Conservation (phyloP, 2,113 vertebrate genomes). For the Chitala chitala region DNA sequence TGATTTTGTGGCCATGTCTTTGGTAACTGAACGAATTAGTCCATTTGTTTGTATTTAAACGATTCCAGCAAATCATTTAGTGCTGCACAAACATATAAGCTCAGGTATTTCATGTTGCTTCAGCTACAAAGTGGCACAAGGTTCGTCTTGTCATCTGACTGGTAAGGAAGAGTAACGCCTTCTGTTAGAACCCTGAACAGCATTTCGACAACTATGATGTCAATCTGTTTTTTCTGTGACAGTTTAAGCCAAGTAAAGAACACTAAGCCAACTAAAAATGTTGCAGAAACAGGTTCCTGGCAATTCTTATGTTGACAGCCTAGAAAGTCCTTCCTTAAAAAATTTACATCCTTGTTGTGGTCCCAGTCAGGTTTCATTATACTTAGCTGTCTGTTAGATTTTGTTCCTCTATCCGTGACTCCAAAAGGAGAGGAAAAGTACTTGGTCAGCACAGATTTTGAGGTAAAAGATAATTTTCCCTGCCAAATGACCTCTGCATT, state of each 20-base stretch:
- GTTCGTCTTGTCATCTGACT: neutral
- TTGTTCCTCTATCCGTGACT: neutral
- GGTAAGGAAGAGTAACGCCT: neutral
- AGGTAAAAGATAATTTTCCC: constrained; percentile 47
- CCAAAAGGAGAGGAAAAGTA: constrained; percentile 15
- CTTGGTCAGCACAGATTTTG: constrained; percentile 44
- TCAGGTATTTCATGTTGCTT: constrained; percentile 13
- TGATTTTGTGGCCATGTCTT: constrained; percentile 61
- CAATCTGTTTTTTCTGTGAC: neutral
- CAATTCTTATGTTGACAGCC: neutral
- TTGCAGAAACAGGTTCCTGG: neutral
- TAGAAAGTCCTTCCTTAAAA: constrained; percentile 12
- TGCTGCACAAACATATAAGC: constrained; percentile 35
- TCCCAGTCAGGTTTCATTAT: constrained; percentile 29
- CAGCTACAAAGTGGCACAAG: constrained; percentile 1
- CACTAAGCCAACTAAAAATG: neutral
- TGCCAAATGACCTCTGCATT: constrained; percentile 43
- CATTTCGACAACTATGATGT: too few species aligned
- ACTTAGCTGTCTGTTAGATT: constrained; percentile 15
- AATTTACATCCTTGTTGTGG: constrained; percentile 20
- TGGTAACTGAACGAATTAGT: constrained; percentile 64
- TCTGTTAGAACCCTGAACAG: neutral
- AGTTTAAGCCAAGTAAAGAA: neutral
- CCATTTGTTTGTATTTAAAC: constrained; percentile 37
- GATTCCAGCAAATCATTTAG: constrained; percentile 35